A percentile compares a stretch with the other conserved stretches of the same genome.
phyloP scores from a whole-genome alignment of 2,797 vertebrate species.

The Epinephelus malabaricus region DNA sequence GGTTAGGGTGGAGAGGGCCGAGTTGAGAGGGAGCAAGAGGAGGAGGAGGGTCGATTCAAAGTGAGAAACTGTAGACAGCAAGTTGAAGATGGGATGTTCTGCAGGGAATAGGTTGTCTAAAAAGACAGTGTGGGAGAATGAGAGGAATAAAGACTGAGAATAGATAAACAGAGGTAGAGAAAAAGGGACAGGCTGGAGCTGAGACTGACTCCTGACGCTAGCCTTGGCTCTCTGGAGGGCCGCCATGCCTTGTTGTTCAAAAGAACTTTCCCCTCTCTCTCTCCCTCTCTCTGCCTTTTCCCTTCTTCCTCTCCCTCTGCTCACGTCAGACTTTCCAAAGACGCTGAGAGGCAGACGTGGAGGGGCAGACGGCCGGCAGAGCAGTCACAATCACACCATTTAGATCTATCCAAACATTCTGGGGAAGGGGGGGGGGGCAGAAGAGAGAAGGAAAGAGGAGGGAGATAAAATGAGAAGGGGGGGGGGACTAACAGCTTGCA shows the following conservation, averaged over 20 bases:
- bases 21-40: slow-evolving; percentile 33
- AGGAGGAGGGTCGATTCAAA: slow-evolving; percentile 39
- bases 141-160: slow-evolving; percentile 61
- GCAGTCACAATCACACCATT: slow-evolving; percentile 88
- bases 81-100: slow-evolving; percentile 64
- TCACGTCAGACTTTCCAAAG: slow-evolving; percentile 90
- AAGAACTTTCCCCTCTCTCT: slow-evolving; percentile 82
- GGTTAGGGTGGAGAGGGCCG: slow-evolving; percentile 68
- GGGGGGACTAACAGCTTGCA: slow-evolving; percentile 68
- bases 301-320: slow-evolving; percentile 76
- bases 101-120: slow-evolving; percentile 58
- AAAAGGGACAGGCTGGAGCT: slow-evolving; percentile 53
- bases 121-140: slow-evolving; percentile 72
- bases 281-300: slow-evolving; percentile 58
- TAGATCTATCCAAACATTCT: slow-evolving; percentile 86
- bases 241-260: slow-evolving; percentile 89
- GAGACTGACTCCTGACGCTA: slow-evolving; percentile 69
- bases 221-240: slow-evolving; percentile 82
- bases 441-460: slow-evolving; percentile 64
- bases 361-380: slow-evolving; percentile 76
- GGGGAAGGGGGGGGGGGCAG: slow-evolving; percentile 48
- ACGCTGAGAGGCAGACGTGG: slow-evolving; percentile 75
- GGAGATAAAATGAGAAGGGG: slow-evolving; percentile 60
- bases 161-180: slow-evolving; percentile 41
- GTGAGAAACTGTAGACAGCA: slow-evolving; percentile 68